A percentile compares a stretch with the other conserved stretches of the same genome.
Evolutionary conservation across 2,113 vertebrate species (phyloP).

Genomic region (Acanthisitta chloris): DNA sequence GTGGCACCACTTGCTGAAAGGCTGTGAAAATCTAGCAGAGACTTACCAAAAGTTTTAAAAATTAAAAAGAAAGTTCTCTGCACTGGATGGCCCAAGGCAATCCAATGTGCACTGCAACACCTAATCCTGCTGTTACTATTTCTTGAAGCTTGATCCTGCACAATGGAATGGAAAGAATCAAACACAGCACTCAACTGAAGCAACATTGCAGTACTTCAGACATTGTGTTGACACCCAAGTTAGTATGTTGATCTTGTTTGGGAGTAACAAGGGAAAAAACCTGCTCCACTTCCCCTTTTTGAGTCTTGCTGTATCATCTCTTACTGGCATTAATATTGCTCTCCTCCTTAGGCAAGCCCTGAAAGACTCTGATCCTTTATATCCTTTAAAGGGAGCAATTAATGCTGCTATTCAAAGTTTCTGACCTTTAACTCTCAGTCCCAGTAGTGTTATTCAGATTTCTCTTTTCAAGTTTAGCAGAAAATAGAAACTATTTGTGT

Average conservation of each 20-base stretch:
- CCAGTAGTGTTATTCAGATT: constrained; percentile 24
- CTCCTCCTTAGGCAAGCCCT: constrained; percentile 4
- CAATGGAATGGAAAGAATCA: not conserved
- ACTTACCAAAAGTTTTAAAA: not conserved
- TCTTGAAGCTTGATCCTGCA: not conserved
- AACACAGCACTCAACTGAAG: not conserved
- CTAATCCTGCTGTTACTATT: not conserved
- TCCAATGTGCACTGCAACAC: not conserved
- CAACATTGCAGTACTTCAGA: not conserved
- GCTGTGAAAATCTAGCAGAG: not conserved
- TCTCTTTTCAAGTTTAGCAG: not conserved
- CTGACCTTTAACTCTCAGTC: constrained; percentile 58
- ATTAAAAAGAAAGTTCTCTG: not conserved
- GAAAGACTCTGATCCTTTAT: constrained; percentile 38
- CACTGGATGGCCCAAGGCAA: not conserved
- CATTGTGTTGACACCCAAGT: not conserved
- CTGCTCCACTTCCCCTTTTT: not conserved
- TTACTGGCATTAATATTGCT: not conserved
- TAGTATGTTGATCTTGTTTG: not conserved
- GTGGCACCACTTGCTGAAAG: not conserved
- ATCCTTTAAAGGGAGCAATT: constrained; percentile 53
- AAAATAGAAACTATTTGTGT: constrained; percentile 25
- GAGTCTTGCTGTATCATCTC: not conserved
- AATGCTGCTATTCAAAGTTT: constrained; percentile 42
- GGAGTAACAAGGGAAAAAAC: not conserved